phyloP scores from a whole-genome alignment of 2,113 vertebrate species.

The Rhinopomastus cyanomelas region DNA sequence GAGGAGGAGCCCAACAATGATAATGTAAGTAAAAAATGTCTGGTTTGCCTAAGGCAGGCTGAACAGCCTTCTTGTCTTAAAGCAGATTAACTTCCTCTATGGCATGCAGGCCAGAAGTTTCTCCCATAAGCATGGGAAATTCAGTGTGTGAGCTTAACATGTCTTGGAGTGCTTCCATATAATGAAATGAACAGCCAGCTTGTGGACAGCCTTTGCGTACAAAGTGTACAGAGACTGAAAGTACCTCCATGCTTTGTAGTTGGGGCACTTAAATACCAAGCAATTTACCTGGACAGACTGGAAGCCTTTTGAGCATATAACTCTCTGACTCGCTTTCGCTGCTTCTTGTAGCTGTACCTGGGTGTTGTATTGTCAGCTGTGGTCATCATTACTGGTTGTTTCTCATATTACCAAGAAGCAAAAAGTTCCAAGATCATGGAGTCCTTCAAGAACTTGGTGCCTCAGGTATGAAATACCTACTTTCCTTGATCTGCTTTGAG shows the following conservation, averaged over 20 bases:
- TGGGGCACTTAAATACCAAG: neutral
- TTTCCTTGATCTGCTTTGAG: neutral
- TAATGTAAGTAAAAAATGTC: conserved; percentile 80
- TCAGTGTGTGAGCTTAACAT: neutral
- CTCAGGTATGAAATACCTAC: conserved; percentile 80
- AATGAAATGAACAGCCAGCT: conserved; percentile 17
- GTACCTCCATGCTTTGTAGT: neutral
- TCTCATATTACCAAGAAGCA: conserved; percentile 96
- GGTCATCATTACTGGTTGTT: conserved; percentile 96
- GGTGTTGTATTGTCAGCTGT: conserved; percentile 91
- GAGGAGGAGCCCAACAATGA: conserved; percentile 87
- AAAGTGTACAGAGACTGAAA: conserved; percentile 5
- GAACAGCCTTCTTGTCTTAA: neutral
- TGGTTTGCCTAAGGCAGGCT: neutral
- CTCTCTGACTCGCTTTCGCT: conserved; percentile 33
- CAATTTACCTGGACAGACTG: neutral
- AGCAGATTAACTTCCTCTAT: conserved; percentile 19
- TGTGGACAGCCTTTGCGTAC: neutral
- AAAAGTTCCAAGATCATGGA: conserved; percentile 99
- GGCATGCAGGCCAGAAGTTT: conserved; percentile 15
- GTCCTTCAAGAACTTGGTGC: conserved; percentile 98
- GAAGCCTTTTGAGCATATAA: neutral
- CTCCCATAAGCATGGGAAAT: conserved; percentile 11
- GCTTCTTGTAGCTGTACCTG: conserved; percentile 84
- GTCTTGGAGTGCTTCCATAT: conserved; percentile 38